Evolutionary conservation across 23 tunicate species (phyloP).

Genomic region (Corella eumyota): DNA sequence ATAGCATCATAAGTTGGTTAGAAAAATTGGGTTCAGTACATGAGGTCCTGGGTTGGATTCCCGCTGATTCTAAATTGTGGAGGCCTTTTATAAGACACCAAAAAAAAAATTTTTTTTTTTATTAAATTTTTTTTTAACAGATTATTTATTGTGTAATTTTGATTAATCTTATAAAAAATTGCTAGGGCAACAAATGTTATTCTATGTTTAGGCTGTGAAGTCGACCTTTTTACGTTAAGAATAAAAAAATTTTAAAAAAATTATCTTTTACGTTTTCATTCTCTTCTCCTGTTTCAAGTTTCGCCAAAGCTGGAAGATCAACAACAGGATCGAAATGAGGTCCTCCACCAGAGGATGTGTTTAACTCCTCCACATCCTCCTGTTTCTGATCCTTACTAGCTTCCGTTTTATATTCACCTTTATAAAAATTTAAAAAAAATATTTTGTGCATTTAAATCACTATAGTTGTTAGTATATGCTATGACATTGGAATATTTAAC

Average conservation of each 20-base stretch:
- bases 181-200: not conserved
- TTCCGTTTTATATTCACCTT: conserved; percentile 2
- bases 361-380: conserved; percentile 5
- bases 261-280: conserved; percentile 43
- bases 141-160: too few species aligned
- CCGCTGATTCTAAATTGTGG: too few species aligned
- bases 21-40: too few species aligned
- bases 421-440: too few species aligned
- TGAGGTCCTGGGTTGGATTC: too few species aligned
- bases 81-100: not conserved
- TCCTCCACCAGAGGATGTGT: conserved; percentile 15
- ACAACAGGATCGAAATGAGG: conserved; percentile 65
- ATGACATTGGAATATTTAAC: too few species aligned
- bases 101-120: conserved; percentile 4
- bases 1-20: too few species aligned
- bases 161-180: not conserved
- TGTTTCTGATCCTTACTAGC: conserved; percentile 4
- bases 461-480: too few species aligned
- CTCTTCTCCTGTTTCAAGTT: conserved; percentile 77
- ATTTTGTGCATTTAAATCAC: too few species aligned
- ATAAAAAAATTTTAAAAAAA: not conserved
- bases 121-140: too few species aligned
- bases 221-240: not conserved
- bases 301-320: conserved; percentile 60
- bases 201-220: not conserved